phyloP scores from a whole-genome alignment of 2,797 vertebrate genomes.

The Coregonus ussuriensis region DNA sequence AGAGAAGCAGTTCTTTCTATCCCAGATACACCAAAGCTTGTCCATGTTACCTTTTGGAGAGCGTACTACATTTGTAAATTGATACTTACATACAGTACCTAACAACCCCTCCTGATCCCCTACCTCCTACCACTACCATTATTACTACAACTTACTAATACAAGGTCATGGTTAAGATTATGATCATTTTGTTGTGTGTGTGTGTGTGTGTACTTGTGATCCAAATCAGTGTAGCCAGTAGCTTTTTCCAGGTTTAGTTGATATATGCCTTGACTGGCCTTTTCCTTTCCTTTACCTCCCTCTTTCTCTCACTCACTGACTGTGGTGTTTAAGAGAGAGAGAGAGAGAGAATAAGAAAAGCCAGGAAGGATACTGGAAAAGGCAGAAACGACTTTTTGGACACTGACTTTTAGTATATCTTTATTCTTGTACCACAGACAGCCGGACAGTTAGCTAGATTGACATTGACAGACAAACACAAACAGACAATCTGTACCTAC shows the following conservation, averaged over 20 bases:
- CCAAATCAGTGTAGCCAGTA: conserved; percentile 54
- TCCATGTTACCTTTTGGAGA: conserved; percentile 62
- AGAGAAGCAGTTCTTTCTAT: conserved; percentile 56
- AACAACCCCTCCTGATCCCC: conserved; percentile 35
- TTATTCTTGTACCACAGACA: conserved; percentile 28
- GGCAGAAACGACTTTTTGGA: conserved; percentile 16
- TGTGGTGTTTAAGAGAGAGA: conserved; percentile 29
- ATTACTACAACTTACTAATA: conserved; percentile 64
- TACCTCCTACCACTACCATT: conserved; percentile 42
- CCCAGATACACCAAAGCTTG: conserved; percentile 60
- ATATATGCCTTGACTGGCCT: conserved; percentile 38
- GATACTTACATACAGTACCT: conserved; percentile 46
- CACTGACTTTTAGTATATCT: conserved; percentile 25
- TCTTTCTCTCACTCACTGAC: conserved; percentile 30
- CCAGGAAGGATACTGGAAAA: conserved; percentile 41
- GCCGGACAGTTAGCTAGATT: conserved; percentile 9
- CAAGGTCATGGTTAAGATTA: conserved; percentile 48
- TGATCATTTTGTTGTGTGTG: conserved; percentile 42
- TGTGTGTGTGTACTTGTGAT: conserved; percentile 63
- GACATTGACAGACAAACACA: conserved; percentile 32
- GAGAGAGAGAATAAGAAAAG: conserved; percentile 29
- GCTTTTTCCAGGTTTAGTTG: conserved; percentile 44
- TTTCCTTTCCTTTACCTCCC: conserved; percentile 36
- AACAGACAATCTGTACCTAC: conserved; percentile 60
- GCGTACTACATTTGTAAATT: conserved; percentile 71